Conservation (phyloP, 2,888 invertebrate genomes). For the Drosophila buzzatii region DNA sequence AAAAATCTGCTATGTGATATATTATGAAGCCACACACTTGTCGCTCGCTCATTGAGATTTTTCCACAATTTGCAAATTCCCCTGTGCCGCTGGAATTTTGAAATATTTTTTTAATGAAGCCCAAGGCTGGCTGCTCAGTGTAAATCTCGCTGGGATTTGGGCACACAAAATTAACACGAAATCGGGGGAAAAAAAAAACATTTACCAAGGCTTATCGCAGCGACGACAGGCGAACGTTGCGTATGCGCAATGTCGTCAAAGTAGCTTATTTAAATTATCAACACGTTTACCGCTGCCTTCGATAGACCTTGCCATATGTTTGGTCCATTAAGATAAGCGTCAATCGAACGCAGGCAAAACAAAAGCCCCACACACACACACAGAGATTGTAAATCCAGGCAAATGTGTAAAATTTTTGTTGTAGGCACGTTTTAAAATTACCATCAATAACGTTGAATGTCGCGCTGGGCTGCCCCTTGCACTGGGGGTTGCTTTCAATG, state of each 20-base stretch:
- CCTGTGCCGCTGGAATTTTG: slow-evolving; percentile 25
- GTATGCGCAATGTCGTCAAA: slow-evolving; percentile 78
- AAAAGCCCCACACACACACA: slow-evolving; percentile 39
- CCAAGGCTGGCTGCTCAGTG: background rate
- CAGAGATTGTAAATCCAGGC: slow-evolving; percentile 75
- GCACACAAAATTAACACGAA: slow-evolving; percentile 72
- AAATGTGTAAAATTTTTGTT: slow-evolving; percentile 78
- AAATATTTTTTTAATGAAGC: slow-evolving; percentile 71
- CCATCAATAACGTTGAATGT: slow-evolving; percentile 75
- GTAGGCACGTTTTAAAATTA: slow-evolving; percentile 81
- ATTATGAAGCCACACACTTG: background rate
- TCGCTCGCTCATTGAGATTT: background rate
- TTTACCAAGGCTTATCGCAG: slow-evolving; percentile 74
- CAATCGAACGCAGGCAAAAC: slow-evolving; percentile 69
- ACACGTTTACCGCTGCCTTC: slow-evolving; percentile 61
- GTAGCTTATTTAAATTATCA: slow-evolving; percentile 82
- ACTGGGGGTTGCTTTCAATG: slow-evolving; percentile 41
- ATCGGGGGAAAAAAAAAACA: slow-evolving; percentile 60
- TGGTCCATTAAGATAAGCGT: slow-evolving; percentile 82
- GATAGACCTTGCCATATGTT: slow-evolving; percentile 67
- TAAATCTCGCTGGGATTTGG: slow-evolving; percentile 74
- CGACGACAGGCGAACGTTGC: slow-evolving; percentile 70
- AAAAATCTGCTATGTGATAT: background rate
- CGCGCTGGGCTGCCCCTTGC: slow-evolving; percentile 13
- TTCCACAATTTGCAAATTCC: slow-evolving; percentile 9